Evolutionary conservation across 2,113 vertebrate genomes (phyloP).

Genomic region (Vulpes vulpes): DNA sequence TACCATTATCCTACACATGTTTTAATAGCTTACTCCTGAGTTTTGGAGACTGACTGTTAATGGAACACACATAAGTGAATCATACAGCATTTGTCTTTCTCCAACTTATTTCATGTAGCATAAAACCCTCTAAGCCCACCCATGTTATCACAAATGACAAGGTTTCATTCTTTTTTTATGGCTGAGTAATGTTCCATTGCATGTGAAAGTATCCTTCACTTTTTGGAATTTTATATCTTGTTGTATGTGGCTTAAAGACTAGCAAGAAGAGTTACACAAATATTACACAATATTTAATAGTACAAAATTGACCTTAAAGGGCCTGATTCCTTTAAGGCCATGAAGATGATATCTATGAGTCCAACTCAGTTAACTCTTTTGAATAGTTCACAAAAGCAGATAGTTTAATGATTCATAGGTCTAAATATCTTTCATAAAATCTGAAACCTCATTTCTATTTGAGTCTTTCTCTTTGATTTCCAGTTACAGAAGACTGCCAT

Average conservation of each 20-base stretch:
- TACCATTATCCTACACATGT: background rate
- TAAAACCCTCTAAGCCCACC: background rate
- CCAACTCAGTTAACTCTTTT: background rate
- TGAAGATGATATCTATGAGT: background rate
- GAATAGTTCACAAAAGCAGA: background rate
- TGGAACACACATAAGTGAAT: background rate
- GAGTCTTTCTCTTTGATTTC: background rate
- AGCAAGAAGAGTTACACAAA: background rate
- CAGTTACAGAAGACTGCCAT: background rate
- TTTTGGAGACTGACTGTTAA: conserved; percentile 31
- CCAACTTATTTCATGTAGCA: background rate
- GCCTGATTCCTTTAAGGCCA: background rate
- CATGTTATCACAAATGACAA: background rate
- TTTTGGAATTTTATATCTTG: background rate
- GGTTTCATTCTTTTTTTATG: background rate
- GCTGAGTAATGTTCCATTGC: background rate
- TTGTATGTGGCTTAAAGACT: background rate
- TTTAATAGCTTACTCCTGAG: conserved; percentile 24
- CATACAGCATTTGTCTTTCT: background rate
- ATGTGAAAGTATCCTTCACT: background rate
- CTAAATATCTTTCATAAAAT: background rate
- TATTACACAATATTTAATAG: background rate
- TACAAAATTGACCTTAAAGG: background rate
- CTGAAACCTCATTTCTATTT: background rate
- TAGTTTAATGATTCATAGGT: background rate